phyloP scores from a whole-genome alignment of 2,113 vertebrate genomes.

The human (Homo sapiens) region DNA sequence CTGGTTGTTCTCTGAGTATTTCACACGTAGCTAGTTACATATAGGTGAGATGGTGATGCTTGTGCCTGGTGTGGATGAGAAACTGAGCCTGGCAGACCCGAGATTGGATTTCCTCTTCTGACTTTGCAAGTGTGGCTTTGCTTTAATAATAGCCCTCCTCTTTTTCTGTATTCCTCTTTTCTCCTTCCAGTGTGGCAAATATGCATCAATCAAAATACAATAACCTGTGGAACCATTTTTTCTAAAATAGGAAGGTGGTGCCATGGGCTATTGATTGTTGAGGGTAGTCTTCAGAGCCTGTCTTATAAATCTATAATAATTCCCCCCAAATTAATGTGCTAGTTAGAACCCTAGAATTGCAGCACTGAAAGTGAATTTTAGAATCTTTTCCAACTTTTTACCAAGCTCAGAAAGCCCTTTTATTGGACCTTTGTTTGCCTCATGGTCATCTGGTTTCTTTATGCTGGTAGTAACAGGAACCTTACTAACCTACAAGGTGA shows the following conservation, averaged over 20 bases:
- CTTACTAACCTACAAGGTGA: background rate
- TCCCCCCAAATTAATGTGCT: background rate
- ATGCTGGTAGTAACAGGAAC: background rate
- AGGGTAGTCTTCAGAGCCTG: background rate
- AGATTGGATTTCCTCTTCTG: background rate
- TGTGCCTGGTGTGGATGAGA: background rate
- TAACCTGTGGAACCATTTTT: background rate
- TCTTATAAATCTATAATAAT: background rate
- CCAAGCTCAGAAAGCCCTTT: background rate
- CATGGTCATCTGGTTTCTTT: background rate
- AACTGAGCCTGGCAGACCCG: background rate
- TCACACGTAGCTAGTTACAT: background rate
- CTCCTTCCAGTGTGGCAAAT: background rate
- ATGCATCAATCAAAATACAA: background rate
- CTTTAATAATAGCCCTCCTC: background rate
- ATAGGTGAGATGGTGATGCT: background rate
- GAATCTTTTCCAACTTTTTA: background rate
- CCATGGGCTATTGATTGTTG: background rate
- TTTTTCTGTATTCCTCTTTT: background rate
- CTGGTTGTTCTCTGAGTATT: background rate
- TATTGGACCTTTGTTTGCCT: background rate
- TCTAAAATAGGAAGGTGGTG: background rate
- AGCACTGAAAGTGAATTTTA: background rate
- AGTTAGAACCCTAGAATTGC: background rate
- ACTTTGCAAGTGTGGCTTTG: background rate